Conservation (phyloP, 2,113 vertebrate genomes). For the Forbesichthys agassizii region DNA sequence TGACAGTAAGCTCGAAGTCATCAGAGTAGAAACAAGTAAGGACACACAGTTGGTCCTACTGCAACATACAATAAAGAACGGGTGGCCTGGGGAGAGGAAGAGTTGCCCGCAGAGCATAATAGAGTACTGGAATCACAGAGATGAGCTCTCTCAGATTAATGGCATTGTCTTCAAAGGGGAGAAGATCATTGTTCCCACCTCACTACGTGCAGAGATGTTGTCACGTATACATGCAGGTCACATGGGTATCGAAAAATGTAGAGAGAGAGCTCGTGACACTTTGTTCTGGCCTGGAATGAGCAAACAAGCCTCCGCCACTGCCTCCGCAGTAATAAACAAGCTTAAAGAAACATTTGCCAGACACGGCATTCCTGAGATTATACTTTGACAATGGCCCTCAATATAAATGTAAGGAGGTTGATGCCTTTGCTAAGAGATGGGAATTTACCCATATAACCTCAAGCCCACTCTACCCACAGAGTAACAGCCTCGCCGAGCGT, state of each 20-base stretch:
- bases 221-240: slow-evolving; percentile 11
- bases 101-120: slow-evolving; percentile 8
- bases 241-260: slow-evolving; percentile 20
- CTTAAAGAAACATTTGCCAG: background rate
- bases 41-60: slow-evolving; percentile 6
- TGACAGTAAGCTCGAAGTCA: slow-evolving; percentile 6
- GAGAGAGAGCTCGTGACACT: slow-evolving; percentile 1
- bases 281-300: slow-evolving; percentile 13
- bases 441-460: slow-evolving; percentile 26
- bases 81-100: slow-evolving; percentile 20
- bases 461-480: slow-evolving; percentile 21
- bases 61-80: background rate
- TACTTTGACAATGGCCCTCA: background rate
- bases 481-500: slow-evolving; percentile 7
- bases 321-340: background rate
- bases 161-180: slow-evolving; percentile 30
- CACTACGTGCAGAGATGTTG: slow-evolving; percentile 7
- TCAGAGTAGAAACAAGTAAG: slow-evolving; percentile 2
- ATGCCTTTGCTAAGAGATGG: slow-evolving; percentile 13
- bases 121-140: slow-evolving; percentile 25
- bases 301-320: background rate
- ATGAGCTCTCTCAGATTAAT: slow-evolving; percentile 17
- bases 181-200: slow-evolving; percentile 20
- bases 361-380: slow-evolving; percentile 10
- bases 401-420: slow-evolving; percentile 6